A percentile compares a stretch with the other conserved stretches of the same genome.
Evolutionary conservation across 1,140 invertebrate genomes (phyloP).

Genomic region (Euura saliciscinereae): DNA sequence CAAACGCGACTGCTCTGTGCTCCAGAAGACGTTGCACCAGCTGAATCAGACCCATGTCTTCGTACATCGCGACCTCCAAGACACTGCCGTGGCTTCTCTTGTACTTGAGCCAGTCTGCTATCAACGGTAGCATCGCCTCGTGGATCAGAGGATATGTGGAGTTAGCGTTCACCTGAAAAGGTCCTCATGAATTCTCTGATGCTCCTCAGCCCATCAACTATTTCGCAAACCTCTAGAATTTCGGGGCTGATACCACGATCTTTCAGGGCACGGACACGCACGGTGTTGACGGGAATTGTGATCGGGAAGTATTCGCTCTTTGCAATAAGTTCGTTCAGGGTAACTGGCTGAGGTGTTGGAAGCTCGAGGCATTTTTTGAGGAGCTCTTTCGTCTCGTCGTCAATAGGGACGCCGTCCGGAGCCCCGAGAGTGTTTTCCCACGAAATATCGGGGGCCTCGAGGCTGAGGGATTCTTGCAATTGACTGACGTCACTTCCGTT

Average conservation of each 20-base stretch:
- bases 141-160: conserved; percentile 60
- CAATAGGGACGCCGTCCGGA: conserved; percentile 46
- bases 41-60: conserved; percentile 61
- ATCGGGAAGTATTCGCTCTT: conserved; percentile 55
- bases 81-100: conserved; percentile 57
- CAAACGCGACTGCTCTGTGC: conserved; percentile 64
- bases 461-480: not conserved
- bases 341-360: conserved; percentile 37
- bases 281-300: conserved; percentile 50
- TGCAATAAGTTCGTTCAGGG: conserved; percentile 47
- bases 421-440: conserved; percentile 49
- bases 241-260: conserved; percentile 39
- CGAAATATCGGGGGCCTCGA: conserved; percentile 47
- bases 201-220: not conserved
- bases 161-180: conserved; percentile 52
- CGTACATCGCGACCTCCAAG: conserved; percentile 62
- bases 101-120: conserved; percentile 53
- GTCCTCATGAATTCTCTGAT: not conserved
- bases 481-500: not conserved
- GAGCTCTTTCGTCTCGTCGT: conserved; percentile 47
- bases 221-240: conserved; percentile 39
- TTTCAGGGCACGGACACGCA: conserved; percentile 45
- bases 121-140: conserved; percentile 54
- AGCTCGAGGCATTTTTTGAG: conserved; percentile 40
- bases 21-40: conserved; percentile 64